Conservation (phyloP, 92 coral and sea anemone species). For the Montipora capitata region DNA sequence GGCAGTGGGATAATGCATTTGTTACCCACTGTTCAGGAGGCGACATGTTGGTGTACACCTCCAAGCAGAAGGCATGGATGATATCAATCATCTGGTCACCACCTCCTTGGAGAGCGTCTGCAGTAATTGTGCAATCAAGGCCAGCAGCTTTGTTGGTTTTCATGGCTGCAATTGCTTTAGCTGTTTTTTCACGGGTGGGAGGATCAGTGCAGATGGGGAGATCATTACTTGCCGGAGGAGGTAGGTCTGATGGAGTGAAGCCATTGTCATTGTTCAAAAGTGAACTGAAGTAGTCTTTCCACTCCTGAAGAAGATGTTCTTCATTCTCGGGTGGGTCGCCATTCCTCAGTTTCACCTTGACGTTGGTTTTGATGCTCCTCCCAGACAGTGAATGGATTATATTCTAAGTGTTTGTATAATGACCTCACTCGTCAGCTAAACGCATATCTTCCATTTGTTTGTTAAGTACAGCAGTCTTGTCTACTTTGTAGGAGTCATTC, state of each 20-base stretch:
- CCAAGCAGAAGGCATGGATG: slow-evolving; percentile 19
- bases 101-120: slow-evolving; percentile 21
- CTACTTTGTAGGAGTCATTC: neutral
- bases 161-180: slow-evolving; percentile 17
- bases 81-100: slow-evolving; percentile 13
- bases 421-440: slow-evolving; percentile 10
- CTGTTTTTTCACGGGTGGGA: slow-evolving; percentile 9
- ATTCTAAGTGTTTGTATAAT: slow-evolving; percentile 2
- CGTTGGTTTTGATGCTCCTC: slow-evolving; percentile 23
- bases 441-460: slow-evolving; percentile 4
- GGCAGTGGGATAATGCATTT: slow-evolving; percentile 29
- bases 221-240: slow-evolving; percentile 10
- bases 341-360: slow-evolving; percentile 33
- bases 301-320: slow-evolving; percentile 18
- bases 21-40: slow-evolving; percentile 27
- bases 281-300: slow-evolving; percentile 34
- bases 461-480: slow-evolving; percentile 1
- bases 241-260: neutral
- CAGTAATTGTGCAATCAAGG: neutral
- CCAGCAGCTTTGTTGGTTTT: slow-evolving; percentile 32
- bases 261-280: slow-evolving; percentile 16
- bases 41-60: slow-evolving; percentile 14
- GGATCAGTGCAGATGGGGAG: slow-evolving; percentile 15
- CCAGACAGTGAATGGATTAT: slow-evolving; percentile 20
- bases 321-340: neutral